Evolutionary conservation across 2,888 invertebrate genomes (phyloP).

Genomic region (Blera fallax): DNA sequence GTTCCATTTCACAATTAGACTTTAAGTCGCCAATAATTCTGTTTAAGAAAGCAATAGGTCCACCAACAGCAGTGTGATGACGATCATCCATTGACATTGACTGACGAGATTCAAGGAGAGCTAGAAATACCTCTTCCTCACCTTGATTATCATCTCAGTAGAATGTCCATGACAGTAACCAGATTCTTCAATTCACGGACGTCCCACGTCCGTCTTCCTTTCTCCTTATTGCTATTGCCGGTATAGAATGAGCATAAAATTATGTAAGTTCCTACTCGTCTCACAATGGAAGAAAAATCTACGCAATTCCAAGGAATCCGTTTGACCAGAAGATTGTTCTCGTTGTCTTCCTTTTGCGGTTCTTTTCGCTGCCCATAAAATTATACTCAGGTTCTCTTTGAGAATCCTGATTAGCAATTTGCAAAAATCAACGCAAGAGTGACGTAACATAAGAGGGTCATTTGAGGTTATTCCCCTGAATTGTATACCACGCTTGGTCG

Average conservation of each 20-base stretch:
- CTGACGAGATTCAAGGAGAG: conserved; percentile 60
- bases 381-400: conserved; percentile 23
- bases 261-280: conserved; percentile 34
- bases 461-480: conserved; percentile 59
- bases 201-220: background rate
- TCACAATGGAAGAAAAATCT: conserved; percentile 4
- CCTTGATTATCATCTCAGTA: conserved; percentile 53
- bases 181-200: conserved; percentile 33
- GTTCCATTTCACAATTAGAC: conserved; percentile 19
- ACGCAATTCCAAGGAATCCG: conserved; percentile 24
- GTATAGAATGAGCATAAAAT: conserved; percentile 24
- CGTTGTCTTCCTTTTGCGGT: background rate
- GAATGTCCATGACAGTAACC: conserved; percentile 53
- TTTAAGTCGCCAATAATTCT: conserved; percentile 34
- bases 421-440: conserved; percentile 17
- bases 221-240: background rate
- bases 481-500: conserved; percentile 9
- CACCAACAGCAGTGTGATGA: background rate
- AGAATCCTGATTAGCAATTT: conserved; percentile 40
- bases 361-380: conserved; percentile 11
- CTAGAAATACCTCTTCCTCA: conserved; percentile 39
- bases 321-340: conserved; percentile 9
- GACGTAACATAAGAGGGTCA: conserved; percentile 53
- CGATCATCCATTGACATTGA: conserved; percentile 51
- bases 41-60: background rate